These are phyloP conservation scores for Lasioglossum pauxillum DNA, from an alignment of 2,888 invertebrate species.

Conservation along the genomic window DNA sequence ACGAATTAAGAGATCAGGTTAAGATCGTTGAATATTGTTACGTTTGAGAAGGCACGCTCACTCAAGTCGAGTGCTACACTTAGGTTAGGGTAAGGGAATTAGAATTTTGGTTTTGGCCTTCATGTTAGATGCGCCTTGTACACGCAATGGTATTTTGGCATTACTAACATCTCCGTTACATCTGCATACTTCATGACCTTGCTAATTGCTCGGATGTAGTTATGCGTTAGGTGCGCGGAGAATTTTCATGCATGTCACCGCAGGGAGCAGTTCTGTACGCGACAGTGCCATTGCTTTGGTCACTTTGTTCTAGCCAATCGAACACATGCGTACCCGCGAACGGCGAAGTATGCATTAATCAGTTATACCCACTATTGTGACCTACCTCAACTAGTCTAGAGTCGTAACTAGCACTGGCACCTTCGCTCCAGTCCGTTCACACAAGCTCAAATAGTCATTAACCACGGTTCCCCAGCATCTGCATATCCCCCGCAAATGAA, in stretches of 20 bases:
- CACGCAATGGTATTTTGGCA: background rate
- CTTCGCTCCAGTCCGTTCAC: background rate
- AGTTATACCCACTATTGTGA: background rate
- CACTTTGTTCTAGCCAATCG: conserved; percentile 9
- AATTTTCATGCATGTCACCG: conserved; percentile 5
- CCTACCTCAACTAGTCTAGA: background rate
- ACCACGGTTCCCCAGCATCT: background rate
- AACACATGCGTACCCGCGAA: background rate
- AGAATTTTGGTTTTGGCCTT: background rate
- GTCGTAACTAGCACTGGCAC: background rate
- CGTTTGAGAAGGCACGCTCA: too few species aligned
- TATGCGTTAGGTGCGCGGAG: background rate
- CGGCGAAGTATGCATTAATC: conserved; percentile 1
- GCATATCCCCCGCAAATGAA: background rate
- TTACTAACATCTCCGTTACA: background rate
- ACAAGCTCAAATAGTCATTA: background rate
- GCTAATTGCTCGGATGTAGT: background rate
- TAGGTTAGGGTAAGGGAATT: background rate
- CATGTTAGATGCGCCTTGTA: background rate
- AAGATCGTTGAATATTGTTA: background rate
- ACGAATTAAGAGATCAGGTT: background rate
- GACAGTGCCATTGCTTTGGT: background rate
- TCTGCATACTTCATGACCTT: background rate
- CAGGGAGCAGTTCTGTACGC: background rate
- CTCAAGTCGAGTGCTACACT: background rate